Base-by-base conservation (phyloP, 2,797 vertebrate species). In the Paramormyrops hopkinsi region DNA sequence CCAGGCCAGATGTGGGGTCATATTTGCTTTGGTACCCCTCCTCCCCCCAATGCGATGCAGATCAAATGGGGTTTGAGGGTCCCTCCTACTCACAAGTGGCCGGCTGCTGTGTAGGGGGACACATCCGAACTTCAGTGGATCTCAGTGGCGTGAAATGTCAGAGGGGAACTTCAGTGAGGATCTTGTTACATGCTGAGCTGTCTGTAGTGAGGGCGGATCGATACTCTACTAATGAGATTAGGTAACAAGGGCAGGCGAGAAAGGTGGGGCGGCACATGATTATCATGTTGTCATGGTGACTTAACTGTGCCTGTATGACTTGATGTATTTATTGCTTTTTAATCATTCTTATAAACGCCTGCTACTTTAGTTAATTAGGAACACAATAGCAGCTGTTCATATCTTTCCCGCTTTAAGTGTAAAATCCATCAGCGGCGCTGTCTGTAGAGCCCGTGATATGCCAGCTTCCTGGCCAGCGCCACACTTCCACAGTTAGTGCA, bases 211-310 rank as follows among this genome's bases (percentile, higher is more conserved):
- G 76, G 85, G 56, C 84, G 90, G 92, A 92, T 93, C 92, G 91
- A 93, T 93, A 92, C 48, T 53, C 9, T 88, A 90, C 91, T 93
- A 92, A 92, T 93, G 90, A 73, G 90, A 88, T 92, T 90, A 88
- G 90, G 62, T 33, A 73, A 84, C 84, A 9, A 22, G n/a, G 44
- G 56, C 1, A 53, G 29, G 7, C 11, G 12, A 2, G 56, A 56
- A 2, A 79, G 76, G 29, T 50, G 19, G 5, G 62, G 46, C 44
- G 29, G 17, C 2, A 41, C 29, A 17, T 7, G 14, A 76, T 76
- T 76, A 76, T 76, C 37, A 76, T 76, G 69, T 69, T 69, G 62
- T 69, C 62, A 69, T 69, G 25, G 62, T 69, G 14, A 33, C 25
- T 69, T 69, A 69, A 69, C 62, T 29, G 25, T 33, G 25, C 25